Percentiles rank a stretch among this genome's conserved stretches.
These are phyloP conservation scores for Ormyrus labotus DNA, from an alignment of 2,888 invertebrate genomes.

Conservation along the genomic window DNA sequence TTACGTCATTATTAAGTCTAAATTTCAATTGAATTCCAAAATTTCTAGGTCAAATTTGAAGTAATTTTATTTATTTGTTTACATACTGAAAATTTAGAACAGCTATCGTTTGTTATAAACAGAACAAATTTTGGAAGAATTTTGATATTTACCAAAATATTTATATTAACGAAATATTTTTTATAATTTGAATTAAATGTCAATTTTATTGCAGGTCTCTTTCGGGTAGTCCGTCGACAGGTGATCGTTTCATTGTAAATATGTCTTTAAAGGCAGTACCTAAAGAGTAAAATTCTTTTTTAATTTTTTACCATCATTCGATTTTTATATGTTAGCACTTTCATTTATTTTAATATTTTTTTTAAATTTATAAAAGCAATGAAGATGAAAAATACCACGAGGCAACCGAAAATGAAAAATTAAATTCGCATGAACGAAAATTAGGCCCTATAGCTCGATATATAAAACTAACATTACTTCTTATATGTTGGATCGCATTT, in stretches of 20 bases:
- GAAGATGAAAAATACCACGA: conserved; percentile 32
- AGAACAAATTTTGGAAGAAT: background rate
- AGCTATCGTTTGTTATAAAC: background rate
- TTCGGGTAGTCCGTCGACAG: conserved; percentile 46
- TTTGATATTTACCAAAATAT: background rate
- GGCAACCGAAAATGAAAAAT: conserved; percentile 28
- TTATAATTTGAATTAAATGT: conserved; percentile 12
- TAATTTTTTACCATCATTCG: background rate
- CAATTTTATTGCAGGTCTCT: conserved; percentile 1
- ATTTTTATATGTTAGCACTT: background rate
- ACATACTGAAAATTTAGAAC: background rate
- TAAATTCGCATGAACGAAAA: conserved; percentile 48
- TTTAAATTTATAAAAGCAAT: too few relatives aligned
- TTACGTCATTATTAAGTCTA: background rate
- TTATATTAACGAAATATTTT: background rate
- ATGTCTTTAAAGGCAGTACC: conserved; percentile 60
- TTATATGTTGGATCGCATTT: conserved; percentile 83
- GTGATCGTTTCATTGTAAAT: conserved; percentile 65
- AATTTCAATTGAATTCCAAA: too few relatives aligned
- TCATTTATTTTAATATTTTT: background rate
- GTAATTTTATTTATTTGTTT: too few relatives aligned
- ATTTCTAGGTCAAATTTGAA: too few relatives aligned
- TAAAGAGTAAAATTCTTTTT: conserved; percentile 56
- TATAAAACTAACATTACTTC: conserved; percentile 79
- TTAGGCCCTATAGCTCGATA: conserved; percentile 65